Base-by-base conservation (phyloP, 1,140 invertebrate species). In the Odontomachus brunneus region DNA sequence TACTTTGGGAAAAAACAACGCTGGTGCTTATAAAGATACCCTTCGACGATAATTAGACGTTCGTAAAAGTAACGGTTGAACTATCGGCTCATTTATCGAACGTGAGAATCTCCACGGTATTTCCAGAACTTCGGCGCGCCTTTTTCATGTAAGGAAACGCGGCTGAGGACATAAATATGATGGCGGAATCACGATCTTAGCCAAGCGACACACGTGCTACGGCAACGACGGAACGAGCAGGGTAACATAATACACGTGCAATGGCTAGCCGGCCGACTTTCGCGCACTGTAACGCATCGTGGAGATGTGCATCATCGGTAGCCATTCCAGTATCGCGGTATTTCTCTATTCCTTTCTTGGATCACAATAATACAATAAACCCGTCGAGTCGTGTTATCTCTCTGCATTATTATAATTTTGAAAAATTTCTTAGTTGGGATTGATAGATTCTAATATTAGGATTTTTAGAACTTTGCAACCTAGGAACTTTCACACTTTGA, bases 161-260 rank as follows among this genome's bases (percentile, higher is more conserved):
- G n/a, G 49, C 22, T 67, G 26, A 59, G 85, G 62, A 84, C 76
- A 88, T 88, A 88, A 88, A 88, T 88, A 88, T 85, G 83, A 88
- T 83, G 86, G 82, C 74, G 71, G 75, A 88, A 83, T 88, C 87
- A 88, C 69, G 83, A 87, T 78, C 87, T 22, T 69, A 62, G n/a
- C 22, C 44, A 49, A 15, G 12, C 44, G 59, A 73, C 69, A 72
- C 85, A 83, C 84, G 81, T 75, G 78, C 71, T 82, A 74, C 55
- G 51, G 53, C 75, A 22, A 80, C 83, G 71, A 59, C 66, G 24
- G 51, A 38, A 67, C 55, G 71, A 48, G 22, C 66, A 62, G 44
- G 82, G 86, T 88, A 88, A 88, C 85, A 88, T 88, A 88, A 88
- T 88, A 88, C 83, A 76, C 86, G 76, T 53, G 82, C 66, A 67